Base-by-base conservation (phyloP, 2,113 vertebrate species). In the Oreochromis tanganicae region DNA sequence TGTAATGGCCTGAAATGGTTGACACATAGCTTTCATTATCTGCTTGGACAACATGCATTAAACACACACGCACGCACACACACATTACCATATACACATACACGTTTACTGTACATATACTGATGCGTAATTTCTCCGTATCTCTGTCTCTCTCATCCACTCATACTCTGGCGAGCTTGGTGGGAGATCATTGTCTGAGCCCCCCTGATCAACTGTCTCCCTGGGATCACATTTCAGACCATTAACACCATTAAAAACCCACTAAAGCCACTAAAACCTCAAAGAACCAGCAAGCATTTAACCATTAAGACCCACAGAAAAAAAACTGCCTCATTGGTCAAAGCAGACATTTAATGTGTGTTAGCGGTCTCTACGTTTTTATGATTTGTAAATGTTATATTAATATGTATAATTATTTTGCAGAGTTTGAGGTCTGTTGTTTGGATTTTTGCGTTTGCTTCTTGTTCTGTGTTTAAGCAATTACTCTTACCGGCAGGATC, bases 241-340 rank as follows among this genome's bases (percentile, higher is more conserved):
- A 96, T 96, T 95, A 95, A 95, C 94, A 95, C 94, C 95, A 96
- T 95, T 96, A 96, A 94, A 95, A 95, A 96, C 68, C 95, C 95
- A 95, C 95, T 96, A 95, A 95, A 96, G 92, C 95, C 95, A 95
- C 95, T 95, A 94, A 96, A 95, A 95, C 95, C 95, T 95, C 95
- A 95, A 93, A 94, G 92, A 95, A 94, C 87, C 91, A 92, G 88
- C 87, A 90, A 95, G 88, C 93, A 93, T 95, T 95, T 95, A 94
- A 94, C 92, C 95, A 95, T 95, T 93, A 91, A 89, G 91, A 93
- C 88, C 85, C 89, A 93, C n/a, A 92, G 89, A 92, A 11, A 89
- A 88, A 88, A 84, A 89, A 63, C 43, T 50, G 57, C 78, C 68
- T 84, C 59, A 11, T 10, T 80, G 75, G 50, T 82, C 81, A 73